Base-by-base conservation (phyloP, 2,888 invertebrate species). In the Chorisops tibialis region DNA sequence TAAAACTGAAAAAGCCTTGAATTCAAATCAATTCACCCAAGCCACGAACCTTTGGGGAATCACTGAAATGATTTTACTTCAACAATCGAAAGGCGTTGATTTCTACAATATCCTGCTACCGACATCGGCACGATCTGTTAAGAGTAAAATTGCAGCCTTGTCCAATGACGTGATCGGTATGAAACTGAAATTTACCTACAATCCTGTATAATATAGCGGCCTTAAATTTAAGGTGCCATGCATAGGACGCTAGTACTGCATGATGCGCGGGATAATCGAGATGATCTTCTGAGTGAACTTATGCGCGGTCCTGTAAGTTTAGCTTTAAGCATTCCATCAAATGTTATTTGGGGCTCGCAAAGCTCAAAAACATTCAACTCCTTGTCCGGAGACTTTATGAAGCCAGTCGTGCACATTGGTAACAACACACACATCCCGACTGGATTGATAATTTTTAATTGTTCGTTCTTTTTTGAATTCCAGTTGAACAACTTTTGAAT, bases 71-170 rank as follows among this genome's bases (percentile, higher is more conserved):
- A 81, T 85, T 0, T 84, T 93, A 9, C 72, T 82, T n/a, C 65
- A 70, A 1, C 81, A 81, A n/a, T 85, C 91, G 0, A 79, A 80
- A 19, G 79, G 77, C 12, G 87, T 93, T 5, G 89, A 91, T 73
- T 91, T 92, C 72, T 93, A 93, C 74, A 91, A 94, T 73, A 89
- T 93, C 64, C 75, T 89, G 6, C 82, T 81, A 2, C 70, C 69
- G 35, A 76, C 71, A 1, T 78, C 59, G 65, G 73, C 54, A 21
- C 67, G 16, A 22, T 59, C 18, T 4, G 21, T n/a, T 2, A 49
- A 24, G 18, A 49, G 19, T 16, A 49, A 41, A 59, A 19, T 59
- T 2, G 21, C 1, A 38, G 18, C 18, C 2, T 35, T 52, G 11
- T 11, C 35, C 16, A 52, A 2, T 4, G 37, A 52, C 18, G 21